Percentiles rank a stretch among this genome's conserved stretches.
These are phyloP conservation scores for Centropus bengalensis DNA, from an alignment of 2,113 vertebrate species.

Conservation along the genomic window DNA sequence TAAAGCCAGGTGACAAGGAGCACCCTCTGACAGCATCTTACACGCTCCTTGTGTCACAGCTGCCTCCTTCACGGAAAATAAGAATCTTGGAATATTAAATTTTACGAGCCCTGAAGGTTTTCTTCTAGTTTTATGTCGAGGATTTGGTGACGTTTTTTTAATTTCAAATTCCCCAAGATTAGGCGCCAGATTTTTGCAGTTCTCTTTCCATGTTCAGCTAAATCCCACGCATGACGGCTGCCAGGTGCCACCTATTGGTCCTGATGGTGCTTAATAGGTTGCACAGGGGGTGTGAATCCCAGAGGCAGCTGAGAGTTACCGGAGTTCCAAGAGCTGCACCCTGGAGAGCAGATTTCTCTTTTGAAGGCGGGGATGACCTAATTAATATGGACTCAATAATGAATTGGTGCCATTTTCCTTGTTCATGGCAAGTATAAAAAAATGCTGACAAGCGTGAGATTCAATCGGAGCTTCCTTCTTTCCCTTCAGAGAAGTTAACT, in stretches of 20 bases:
- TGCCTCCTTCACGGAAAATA: not conserved
- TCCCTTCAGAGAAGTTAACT: not conserved
- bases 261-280: not conserved
- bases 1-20: not conserved
- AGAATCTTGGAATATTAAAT: not conserved
- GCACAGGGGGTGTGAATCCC: fast-evolving
- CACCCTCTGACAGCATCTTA: not conserved
- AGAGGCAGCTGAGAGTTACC: not conserved
- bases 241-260: constrained; percentile 19
- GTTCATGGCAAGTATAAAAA: not conserved
- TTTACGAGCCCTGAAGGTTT: not conserved
- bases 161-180: not conserved
- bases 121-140: not conserved
- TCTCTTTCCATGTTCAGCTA: not conserved
- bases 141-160: not conserved
- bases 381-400: not conserved
- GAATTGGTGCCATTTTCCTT: not conserved
- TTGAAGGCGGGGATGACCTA: not conserved
- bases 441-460: not conserved
- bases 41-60: not conserved
- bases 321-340: not conserved
- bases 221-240: not conserved
- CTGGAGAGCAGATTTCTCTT: not conserved
- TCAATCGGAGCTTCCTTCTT: not conserved
- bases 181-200: not conserved